phyloP scores from a whole-genome alignment of 1,140 invertebrate genomes.

The Drosophila tristis region DNA sequence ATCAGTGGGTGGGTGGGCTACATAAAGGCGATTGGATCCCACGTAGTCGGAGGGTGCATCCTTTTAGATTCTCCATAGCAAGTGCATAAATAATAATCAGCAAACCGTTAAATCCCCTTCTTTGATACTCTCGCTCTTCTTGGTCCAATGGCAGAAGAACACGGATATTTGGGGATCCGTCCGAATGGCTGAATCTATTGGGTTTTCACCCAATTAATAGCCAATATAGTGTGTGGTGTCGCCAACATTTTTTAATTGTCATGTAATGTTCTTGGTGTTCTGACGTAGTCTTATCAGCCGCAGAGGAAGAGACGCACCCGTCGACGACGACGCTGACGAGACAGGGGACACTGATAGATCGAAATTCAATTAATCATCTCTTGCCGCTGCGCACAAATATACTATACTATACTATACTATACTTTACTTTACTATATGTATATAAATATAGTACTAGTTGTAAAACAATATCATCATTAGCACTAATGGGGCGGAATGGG shows the following conservation, averaged over 20 bases:
- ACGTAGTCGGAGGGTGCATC: no score
- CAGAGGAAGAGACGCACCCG: conserved; percentile 8
- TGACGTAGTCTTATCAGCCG: conserved; percentile 47
- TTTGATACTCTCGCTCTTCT: no score
- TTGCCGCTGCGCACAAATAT: conserved; percentile 6
- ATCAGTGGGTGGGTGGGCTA: no score
- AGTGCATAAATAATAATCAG: no score
- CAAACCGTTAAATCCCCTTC: no score
- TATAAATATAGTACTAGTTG: conserved; percentile 17
- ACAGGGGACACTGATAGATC: conserved; percentile 68
- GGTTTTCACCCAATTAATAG: not conserved
- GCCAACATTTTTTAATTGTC: conserved; percentile 55
- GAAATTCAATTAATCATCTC: conserved; percentile 73
- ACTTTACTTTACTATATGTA: no score
- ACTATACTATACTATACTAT: no score
- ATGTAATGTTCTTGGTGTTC: conserved; percentile 35
- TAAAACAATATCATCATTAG: conserved; percentile 71
- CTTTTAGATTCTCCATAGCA: no score
- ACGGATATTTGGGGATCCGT: no score
- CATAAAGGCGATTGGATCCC: no score
- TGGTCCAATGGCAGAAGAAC: no score
- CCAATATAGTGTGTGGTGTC: not conserved
- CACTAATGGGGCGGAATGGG: conserved; percentile 21
- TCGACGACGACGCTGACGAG: conserved; percentile 3
- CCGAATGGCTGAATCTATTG: no score